Evolutionary conservation across 2,888 invertebrate genomes (phyloP).

Genomic region (Archips crataeganus): DNA sequence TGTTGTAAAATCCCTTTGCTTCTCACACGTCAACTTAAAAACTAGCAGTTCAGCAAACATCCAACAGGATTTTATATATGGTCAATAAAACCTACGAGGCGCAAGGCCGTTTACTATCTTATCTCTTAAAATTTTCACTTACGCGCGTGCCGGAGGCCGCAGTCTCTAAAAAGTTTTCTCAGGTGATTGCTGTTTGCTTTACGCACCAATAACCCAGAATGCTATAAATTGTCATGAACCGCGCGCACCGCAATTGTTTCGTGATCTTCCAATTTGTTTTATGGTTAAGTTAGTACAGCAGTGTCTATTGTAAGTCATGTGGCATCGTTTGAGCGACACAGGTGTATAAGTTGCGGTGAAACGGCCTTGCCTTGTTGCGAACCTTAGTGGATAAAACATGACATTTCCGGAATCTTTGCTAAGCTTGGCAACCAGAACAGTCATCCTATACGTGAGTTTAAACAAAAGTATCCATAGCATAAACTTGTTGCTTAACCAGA

Average conservation of each 20-base stretch:
- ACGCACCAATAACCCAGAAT: constrained; percentile 50
- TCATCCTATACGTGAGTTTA: constrained; percentile 52
- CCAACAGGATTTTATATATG: constrained; percentile 23
- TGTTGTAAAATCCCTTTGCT: constrained; percentile 44
- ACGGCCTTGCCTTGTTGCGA: constrained; percentile 55
- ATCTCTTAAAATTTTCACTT: constrained; percentile 60
- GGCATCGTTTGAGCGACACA: constrained; percentile 27
- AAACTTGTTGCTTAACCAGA: constrained; percentile 5
- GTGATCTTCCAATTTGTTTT: constrained; percentile 58
- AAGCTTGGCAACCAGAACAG: constrained; percentile 55
- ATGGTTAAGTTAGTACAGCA: constrained; percentile 42
- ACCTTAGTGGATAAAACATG: constrained; percentile 53
- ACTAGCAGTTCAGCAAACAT: constrained; percentile 17
- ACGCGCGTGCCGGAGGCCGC: constrained; percentile 59
- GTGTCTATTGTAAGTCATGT: constrained; percentile 25
- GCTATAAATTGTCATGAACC: constrained; percentile 20
- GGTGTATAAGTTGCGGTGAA: constrained; percentile 52
- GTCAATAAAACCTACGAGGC: constrained; percentile 38
- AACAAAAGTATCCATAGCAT: not conserved
- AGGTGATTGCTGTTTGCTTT: constrained; percentile 62
- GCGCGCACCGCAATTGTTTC: constrained; percentile 48
- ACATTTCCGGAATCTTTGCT: constrained; percentile 63
- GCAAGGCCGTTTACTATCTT: constrained; percentile 68
- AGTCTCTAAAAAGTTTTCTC: constrained; percentile 58
- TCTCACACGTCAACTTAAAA: constrained; percentile 25